Evolutionary conservation across 2,888 invertebrate species (phyloP), one percentile per base, ranked within the genome.

Genomic region (Rugalucina vietnamica): DNA sequence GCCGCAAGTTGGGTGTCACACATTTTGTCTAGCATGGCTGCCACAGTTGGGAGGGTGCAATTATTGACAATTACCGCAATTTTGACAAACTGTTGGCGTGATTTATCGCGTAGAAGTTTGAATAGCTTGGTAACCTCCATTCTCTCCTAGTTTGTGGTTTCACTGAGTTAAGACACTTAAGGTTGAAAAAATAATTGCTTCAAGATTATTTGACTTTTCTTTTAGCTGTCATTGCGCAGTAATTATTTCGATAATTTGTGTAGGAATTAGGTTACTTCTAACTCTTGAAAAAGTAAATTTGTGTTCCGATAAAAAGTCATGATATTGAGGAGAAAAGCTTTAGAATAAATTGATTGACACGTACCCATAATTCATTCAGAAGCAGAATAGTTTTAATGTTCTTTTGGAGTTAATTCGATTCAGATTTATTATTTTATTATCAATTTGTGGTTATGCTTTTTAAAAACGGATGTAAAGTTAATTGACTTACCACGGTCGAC

Each of bases 1-100:
- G n/a, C n/a, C n/a, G n/a, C n/a, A n/a, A n/a, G n/a, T 18, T 54
- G 54, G 18, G 54, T 54, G 54, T 54, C 10, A 54, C 54, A 24
- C n/a, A 54, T 18, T 60, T 60, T 60, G 60, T 27, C 29, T 5
- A 27, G 29, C 60, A 5, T 60, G 21, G 60, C 60, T 60, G 27
- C 60, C 60, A 29, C 29, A 29, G 60, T 60, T 60, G 60, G 60
- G 60, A 60, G 29, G 60, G 24, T 29, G 29, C 29, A 60, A 60
- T 60, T 60, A 60, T 60, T 24, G 60, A 27, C 60, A 60, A 60
- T 60, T 60, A 60, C 60, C 60, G 60, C 60, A 60, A 60, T 27
- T 43, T 60, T 60, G 60, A 60, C 60, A 60, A 60, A 60, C 60
- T 60, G 21, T 43, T 29, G 29, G 27, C 5, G 60, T 3, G 29